These are phyloP conservation scores for Nephotettix cincticeps DNA, from an alignment of 1,140 invertebrate genomes.

Conservation along the genomic window DNA sequence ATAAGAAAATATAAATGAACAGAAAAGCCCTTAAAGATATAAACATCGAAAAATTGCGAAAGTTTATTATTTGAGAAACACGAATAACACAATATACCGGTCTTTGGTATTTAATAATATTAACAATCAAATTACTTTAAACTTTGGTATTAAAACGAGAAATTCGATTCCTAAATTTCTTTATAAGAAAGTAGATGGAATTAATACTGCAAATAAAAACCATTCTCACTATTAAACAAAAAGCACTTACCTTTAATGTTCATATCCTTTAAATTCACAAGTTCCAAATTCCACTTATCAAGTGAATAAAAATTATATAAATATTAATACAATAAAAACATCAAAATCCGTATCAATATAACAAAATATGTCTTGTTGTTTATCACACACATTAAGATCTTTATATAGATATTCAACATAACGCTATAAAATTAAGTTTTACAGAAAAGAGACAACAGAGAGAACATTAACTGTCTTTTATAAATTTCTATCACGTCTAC, in stretches of 20 bases:
- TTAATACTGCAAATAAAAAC: constrained; percentile 22
- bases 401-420: constrained; percentile 21
- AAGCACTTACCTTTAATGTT: neutral
- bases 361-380: constrained; percentile 12
- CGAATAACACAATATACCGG: neutral
- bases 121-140: constrained; percentile 3
- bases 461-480: constrained; percentile 21
- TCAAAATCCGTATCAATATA: constrained; percentile 19
- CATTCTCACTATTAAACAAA: neutral
- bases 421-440: neutral
- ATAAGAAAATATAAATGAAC: neutral
- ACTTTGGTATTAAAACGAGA: constrained; percentile 22
- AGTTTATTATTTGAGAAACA: neutral
- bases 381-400: constrained; percentile 28
- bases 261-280: neutral
- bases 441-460: neutral
- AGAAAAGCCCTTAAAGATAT: constrained; percentile 5
- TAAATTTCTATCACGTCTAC: constrained; percentile 5
- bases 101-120: constrained; percentile 19
- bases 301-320: neutral
- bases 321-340: constrained; percentile 4
- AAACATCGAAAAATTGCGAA: neutral
- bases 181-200: constrained; percentile 14
- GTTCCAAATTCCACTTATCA: constrained; percentile 20
- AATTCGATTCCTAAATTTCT: constrained; percentile 1